phyloP scores from a whole-genome alignment of 2,113 vertebrate genomes.

The Hypocryptadius cinnamomeus region DNA sequence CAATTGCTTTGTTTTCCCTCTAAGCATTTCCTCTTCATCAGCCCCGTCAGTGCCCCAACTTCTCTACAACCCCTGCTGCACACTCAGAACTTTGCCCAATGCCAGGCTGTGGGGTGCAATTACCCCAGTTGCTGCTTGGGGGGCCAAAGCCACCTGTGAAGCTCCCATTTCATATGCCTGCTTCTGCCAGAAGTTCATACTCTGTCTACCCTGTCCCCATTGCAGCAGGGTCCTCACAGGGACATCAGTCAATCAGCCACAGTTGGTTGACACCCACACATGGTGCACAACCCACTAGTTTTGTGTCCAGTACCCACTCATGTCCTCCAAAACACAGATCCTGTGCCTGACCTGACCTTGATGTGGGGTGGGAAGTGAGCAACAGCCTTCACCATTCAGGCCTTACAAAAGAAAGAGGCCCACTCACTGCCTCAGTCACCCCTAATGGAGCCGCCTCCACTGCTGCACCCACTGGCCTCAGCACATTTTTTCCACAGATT shows the following conservation, averaged over 20 bases:
- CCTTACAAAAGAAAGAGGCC: not conserved
- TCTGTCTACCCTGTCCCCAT: fast-evolving
- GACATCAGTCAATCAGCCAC: not conserved
- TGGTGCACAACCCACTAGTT: not conserved
- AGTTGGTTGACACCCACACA: not conserved
- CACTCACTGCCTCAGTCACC: not conserved
- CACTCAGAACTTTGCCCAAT: not conserved
- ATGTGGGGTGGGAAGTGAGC: not conserved
- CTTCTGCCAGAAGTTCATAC: not conserved
- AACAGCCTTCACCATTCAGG: not conserved
- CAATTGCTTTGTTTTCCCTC: not conserved
- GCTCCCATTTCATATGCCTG: not conserved
- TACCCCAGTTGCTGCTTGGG: fast-evolving
- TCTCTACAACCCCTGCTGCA: not conserved
- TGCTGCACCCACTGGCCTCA: not conserved
- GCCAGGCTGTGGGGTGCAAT: not conserved
- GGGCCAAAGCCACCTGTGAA: not conserved
- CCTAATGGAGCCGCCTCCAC: fast-evolving
- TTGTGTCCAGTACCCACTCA: not conserved
- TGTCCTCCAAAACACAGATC: not conserved
- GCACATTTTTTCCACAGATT: not conserved
- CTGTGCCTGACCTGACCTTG: not conserved
- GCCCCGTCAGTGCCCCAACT: not conserved
- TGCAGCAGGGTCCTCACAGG: fast-evolving
- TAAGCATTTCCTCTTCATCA: not conserved